These are phyloP conservation scores for Danaus chrysippus DNA, from an alignment of 2,888 invertebrate genomes.

Conservation along the genomic window DNA sequence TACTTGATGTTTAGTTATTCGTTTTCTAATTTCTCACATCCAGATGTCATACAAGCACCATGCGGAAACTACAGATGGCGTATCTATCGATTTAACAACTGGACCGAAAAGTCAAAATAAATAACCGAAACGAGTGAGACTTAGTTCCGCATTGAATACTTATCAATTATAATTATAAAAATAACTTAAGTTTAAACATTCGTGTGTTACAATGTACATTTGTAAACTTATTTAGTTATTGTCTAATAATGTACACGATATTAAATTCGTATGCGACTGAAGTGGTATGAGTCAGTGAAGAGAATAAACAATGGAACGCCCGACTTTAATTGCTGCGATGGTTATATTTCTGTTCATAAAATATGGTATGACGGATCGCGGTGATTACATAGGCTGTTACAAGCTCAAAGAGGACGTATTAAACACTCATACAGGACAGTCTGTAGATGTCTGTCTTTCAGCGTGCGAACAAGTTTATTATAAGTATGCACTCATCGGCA, in stretches of 20 bases:
- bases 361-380: constrained; percentile 50
- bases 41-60: too few relatives aligned
- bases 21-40: background rate
- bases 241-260: constrained; percentile 2
- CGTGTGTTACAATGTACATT: background rate
- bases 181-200: background rate
- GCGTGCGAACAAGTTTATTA: constrained; percentile 71
- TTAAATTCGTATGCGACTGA: constrained; percentile 9
- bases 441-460: constrained; percentile 67
- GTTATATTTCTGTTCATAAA: constrained; percentile 37
- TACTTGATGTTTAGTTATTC: background rate
- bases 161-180: constrained; percentile 16
- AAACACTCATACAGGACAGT: constrained; percentile 70
- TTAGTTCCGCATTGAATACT: constrained; percentile 21
- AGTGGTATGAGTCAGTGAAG: constrained; percentile 42
- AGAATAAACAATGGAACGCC: constrained; percentile 57
- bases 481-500: constrained; percentile 67
- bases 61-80: too few relatives aligned
- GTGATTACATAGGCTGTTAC: constrained; percentile 69
- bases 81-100: constrained; percentile 8
- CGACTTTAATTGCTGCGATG: constrained; percentile 37
- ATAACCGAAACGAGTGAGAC: constrained; percentile 18
- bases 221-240: background rate
- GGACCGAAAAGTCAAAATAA: constrained; percentile 19
- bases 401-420: constrained; percentile 56